A percentile compares a stretch with the other conserved stretches of the same genome.
These are phyloP conservation scores for Acrobasis repandana DNA, from an alignment of 2,888 invertebrate genomes.

Conservation along the genomic window DNA sequence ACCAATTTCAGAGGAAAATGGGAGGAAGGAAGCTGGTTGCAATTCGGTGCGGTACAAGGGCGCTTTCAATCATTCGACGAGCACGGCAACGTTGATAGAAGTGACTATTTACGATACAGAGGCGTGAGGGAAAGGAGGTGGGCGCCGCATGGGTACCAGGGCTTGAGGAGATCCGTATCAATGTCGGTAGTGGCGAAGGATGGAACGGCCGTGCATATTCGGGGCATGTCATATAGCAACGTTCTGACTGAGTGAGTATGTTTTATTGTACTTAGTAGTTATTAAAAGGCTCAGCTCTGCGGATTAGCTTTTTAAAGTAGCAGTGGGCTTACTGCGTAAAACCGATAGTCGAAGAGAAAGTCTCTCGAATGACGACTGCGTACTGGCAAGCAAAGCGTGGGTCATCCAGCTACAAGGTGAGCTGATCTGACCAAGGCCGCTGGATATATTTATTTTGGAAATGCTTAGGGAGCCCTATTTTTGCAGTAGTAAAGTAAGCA, in stretches of 20 bases:
- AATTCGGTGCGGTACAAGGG: slow-evolving; percentile 85
- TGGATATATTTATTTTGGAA: no score
- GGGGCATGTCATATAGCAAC: slow-evolving; percentile 75
- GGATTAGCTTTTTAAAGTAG: no score
- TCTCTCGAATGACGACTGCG: no score
- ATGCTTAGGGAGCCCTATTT: no score
- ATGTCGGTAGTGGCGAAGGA: slow-evolving; percentile 71
- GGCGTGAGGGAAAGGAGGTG: slow-evolving; percentile 76
- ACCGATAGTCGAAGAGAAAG: not conserved
- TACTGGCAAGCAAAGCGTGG: no score
- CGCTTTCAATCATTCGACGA: slow-evolving; percentile 73
- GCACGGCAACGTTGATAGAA: slow-evolving; percentile 52
- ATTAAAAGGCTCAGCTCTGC: no score
- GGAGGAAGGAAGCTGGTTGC: slow-evolving; percentile 80
- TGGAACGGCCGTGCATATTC: slow-evolving; percentile 82
- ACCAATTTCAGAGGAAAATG: slow-evolving; percentile 55
- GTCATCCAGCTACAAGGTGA: no score
- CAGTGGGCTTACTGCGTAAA: no score
- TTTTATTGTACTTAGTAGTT: no score
- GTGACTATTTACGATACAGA: slow-evolving; percentile 73
- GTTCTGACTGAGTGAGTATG: slow-evolving; percentile 82
- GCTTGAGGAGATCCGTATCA: slow-evolving; percentile 52
- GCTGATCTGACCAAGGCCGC: no score
- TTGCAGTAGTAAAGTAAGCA: no score
- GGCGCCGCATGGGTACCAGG: slow-evolving; percentile 52